phyloP scores from a whole-genome alignment of 2,113 vertebrate genomes.

The Lepisosteus oculatus region DNA sequence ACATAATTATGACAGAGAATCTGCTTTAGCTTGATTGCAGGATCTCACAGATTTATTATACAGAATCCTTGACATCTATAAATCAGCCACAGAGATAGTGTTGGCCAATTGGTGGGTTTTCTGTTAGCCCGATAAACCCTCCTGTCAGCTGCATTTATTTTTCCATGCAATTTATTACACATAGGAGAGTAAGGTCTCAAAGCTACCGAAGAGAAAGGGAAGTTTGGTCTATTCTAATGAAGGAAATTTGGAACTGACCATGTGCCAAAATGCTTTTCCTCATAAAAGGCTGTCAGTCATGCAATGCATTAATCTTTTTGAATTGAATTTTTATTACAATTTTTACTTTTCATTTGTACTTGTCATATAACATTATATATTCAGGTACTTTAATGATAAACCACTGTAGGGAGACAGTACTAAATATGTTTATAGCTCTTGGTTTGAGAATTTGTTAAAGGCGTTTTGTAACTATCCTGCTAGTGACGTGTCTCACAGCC shows the following conservation, averaged over 20 bases:
- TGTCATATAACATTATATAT: too few species aligned
- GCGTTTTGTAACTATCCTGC: too few species aligned
- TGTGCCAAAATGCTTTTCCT: slow-evolving; percentile 9
- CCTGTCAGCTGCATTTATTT: slow-evolving; percentile 7
- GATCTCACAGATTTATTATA: neutral
- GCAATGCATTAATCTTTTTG: too few species aligned
- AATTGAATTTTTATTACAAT: too few species aligned
- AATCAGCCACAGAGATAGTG: neutral
- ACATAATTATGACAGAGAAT: neutral
- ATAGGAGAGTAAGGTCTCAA: slow-evolving; percentile 1
- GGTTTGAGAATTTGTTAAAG: too few species aligned
- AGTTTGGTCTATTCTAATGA: slow-evolving; percentile 12
- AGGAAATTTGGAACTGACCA: slow-evolving; percentile 13
- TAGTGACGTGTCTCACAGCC: too few species aligned
- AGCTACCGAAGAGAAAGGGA: slow-evolving; percentile 6
- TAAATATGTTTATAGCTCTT: too few species aligned
- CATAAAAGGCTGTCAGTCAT: too few species aligned
- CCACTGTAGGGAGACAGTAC: too few species aligned
- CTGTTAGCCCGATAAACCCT: neutral
- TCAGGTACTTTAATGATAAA: too few species aligned
- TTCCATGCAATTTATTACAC: slow-evolving; percentile 6
- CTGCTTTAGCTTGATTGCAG: neutral
- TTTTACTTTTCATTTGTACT: too few species aligned
- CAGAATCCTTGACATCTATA: neutral
- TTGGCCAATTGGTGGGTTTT: neutral